Base-by-base conservation (phyloP, 2,888 invertebrate species). In the Myathropa florea region DNA sequence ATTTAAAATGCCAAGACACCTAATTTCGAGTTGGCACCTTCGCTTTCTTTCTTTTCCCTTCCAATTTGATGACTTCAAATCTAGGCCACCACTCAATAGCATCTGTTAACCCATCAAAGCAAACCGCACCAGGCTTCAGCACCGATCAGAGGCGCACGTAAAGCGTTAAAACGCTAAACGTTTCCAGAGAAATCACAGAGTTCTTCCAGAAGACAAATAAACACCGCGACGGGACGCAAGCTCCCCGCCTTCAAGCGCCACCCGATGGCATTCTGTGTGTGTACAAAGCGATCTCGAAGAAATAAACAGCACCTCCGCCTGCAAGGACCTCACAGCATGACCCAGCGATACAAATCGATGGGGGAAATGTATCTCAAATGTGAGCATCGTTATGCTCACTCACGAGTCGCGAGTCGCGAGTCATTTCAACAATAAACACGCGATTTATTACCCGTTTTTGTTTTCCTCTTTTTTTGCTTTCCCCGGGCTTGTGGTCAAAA, bases 401-500 rank as follows among this genome's bases (percentile, higher is more conserved):
- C 26, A 68, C 61, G 24, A 23, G 33, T 60, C 24, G 72, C 71
- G 46, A 24, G 57, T 59, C 60, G 61, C 75, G 46, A 71, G 60
- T 68, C 6, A 77, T 81, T 78, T 36, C 55, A 79, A 46, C 46
- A 83, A 86, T 83, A 86, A 83, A 86, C 14, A 23, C 33, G 73
- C 73, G 78, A 64, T 78, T 82, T 55, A 71, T 83, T 46, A 65
- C 23, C 71, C 33, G 78, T 75, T 79, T 78, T 65, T 18, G 18
- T 7, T 18, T 18, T n/a, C 18, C 7, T 7, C n/a, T 18, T n/a
- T n/a, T 18, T n/a, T 6, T 4, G n/a, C n/a, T n/a, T 6, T 4
- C 46, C 82, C 59, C 64, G 68, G 60, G 73, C 82, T 86, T 86
- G 86, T 86, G 86, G 86, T 86, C 86, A 86, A 83, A 86, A 82